These are phyloP conservation scores for Drosophila sp. DNA, from an alignment of 1,140 invertebrate species.

Conservation along the genomic window DNA sequence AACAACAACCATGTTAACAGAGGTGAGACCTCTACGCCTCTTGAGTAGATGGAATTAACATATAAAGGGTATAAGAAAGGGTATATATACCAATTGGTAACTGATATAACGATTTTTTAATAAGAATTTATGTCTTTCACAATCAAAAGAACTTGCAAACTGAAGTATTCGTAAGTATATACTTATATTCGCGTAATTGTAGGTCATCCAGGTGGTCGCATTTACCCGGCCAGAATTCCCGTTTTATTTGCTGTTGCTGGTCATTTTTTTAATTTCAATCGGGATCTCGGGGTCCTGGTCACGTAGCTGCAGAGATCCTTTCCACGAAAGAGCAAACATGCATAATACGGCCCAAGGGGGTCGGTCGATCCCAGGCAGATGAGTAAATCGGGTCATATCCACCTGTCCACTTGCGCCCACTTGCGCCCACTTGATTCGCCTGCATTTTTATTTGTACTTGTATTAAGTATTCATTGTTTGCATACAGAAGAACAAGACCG, in stretches of 20 bases:
- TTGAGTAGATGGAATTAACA: constrained; percentile 2
- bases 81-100: background rate
- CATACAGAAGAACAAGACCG: background rate
- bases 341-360: background rate
- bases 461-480: background rate
- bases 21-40: background rate
- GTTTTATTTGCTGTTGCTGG: background rate
- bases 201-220: background rate
- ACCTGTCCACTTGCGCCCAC: too few relatives aligned
- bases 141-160: too few relatives aligned
- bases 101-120: too few relatives aligned
- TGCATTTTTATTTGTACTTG: background rate
- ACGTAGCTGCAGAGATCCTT: background rate
- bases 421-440: background rate
- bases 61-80: background rate
- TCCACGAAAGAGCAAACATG: background rate
- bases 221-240: background rate
- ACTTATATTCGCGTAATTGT: background rate
- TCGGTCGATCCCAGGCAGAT: too few relatives aligned
- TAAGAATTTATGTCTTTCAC: too few relatives aligned
- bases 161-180: too few relatives aligned
- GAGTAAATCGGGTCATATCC: background rate
- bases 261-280: background rate
- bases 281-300: constrained; percentile 7
- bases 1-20: constrained; percentile 14